phyloP scores from a whole-genome alignment of 2,113 vertebrate genomes.

The Oncorhynchus keta region DNA sequence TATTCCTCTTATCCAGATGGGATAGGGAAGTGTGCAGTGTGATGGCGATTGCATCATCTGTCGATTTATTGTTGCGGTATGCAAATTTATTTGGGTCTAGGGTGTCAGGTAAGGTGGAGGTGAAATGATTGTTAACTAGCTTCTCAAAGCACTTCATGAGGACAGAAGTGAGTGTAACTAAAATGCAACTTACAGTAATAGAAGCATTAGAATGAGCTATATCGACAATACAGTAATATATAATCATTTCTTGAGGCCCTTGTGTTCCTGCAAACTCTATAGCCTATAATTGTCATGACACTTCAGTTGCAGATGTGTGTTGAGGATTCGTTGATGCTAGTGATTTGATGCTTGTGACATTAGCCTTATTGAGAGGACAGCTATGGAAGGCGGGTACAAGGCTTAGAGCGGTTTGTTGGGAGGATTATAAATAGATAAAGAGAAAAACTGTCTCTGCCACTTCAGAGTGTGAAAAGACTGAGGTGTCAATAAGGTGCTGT shows the following conservation, averaged over 20 bases:
- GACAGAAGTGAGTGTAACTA: too few species aligned
- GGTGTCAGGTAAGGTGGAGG: too few species aligned
- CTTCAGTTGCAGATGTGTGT: constrained; percentile 7
- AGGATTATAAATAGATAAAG: constrained; percentile 69
- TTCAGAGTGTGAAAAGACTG: constrained; percentile 39
- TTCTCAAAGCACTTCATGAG: too few species aligned
- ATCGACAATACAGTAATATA: constrained; percentile 1
- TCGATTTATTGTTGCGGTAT: too few species aligned
- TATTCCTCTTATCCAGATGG: too few species aligned
- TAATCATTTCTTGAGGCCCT: constrained; percentile 25
- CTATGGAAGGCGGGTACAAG: constrained; percentile 59
- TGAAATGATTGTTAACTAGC: too few species aligned
- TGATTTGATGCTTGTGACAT: constrained; percentile 29
- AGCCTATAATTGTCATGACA: constrained; percentile 41
- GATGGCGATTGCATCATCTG: too few species aligned
- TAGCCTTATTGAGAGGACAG: constrained; percentile 65
- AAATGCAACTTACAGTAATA: too few species aligned
- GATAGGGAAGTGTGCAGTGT: too few species aligned
- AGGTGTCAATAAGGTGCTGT: constrained; percentile 34
- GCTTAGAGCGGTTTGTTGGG: constrained; percentile 54
- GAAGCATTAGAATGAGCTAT: too few species aligned
- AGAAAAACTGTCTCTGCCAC: constrained; percentile 46
- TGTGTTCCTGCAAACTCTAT: constrained; percentile 39
- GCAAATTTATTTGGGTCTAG: too few species aligned
- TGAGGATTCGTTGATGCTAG: constrained; percentile 51